These are phyloP conservation scores for Brevimyrus niger DNA, from an alignment of 2,113 vertebrate species.

Conservation along the genomic window DNA sequence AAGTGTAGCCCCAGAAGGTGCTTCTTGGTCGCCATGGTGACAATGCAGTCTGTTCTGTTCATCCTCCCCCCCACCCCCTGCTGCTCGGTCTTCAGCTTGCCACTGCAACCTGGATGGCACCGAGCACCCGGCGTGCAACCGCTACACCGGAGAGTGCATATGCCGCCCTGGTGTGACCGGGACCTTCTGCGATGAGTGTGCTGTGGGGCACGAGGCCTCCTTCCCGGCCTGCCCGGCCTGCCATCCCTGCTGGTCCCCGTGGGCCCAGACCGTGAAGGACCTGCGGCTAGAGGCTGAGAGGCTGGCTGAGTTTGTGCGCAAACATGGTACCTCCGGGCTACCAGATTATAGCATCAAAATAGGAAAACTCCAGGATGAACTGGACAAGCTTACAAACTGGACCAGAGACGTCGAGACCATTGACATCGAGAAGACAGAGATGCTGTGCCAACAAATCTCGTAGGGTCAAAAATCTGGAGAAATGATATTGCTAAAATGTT, in stretches of 20 bases:
- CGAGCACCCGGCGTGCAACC: constrained; percentile 60
- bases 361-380: constrained; percentile 52
- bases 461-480: constrained; percentile 37
- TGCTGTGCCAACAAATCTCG: constrained; percentile 52
- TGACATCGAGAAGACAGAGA: constrained; percentile 46
- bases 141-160: constrained; percentile 61
- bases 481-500: not conserved
- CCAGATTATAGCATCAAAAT: constrained; percentile 37
- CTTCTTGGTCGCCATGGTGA: not conserved
- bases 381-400: constrained; percentile 48
- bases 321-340: not conserved
- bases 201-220: constrained; percentile 44
- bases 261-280: constrained; percentile 52
- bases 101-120: constrained; percentile 68
- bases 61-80: not conserved
- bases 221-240: constrained; percentile 71
- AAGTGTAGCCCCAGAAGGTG: constrained; percentile 38
- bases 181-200: constrained; percentile 64
- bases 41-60: not conserved
- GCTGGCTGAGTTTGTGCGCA: constrained; percentile 44
- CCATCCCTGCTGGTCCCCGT: constrained; percentile 66
- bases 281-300: constrained; percentile 50
- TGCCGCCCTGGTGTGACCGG: constrained; percentile 60
- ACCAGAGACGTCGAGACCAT: constrained; percentile 37
- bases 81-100: constrained; percentile 54